Percentiles rank a stretch among this genome's conserved stretches.
Conservation (phyloP, 2,797 vertebrate genomes). For the Poeciliopsis turneri region DNA sequence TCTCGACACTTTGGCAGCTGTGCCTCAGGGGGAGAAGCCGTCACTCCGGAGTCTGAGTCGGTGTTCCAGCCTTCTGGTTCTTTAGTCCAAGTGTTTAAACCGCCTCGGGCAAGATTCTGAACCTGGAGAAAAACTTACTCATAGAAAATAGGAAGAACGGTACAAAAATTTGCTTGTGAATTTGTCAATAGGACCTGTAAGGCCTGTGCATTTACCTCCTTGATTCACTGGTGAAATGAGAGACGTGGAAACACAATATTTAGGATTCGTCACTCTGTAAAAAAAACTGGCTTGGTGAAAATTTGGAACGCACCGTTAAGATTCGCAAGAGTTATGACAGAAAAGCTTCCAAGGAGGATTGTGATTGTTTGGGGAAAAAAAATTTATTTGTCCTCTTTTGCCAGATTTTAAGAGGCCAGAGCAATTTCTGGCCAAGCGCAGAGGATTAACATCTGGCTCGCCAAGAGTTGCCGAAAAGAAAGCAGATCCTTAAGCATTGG, state of each 20-base stretch:
- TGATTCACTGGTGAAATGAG: background rate
- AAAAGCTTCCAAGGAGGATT: background rate
- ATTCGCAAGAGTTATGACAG: background rate
- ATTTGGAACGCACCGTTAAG: background rate
- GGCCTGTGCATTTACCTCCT: background rate
- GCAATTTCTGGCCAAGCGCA: background rate
- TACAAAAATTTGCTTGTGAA: background rate
- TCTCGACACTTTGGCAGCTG: background rate
- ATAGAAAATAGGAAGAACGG: background rate
- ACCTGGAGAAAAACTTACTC: background rate
- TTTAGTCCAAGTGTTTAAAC: background rate
- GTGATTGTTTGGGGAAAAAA: background rate
- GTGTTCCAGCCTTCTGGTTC: background rate
- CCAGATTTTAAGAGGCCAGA: background rate
- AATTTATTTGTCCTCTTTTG: background rate
- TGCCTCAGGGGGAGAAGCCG: background rate
- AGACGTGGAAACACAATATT: background rate
- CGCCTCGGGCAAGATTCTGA: conserved; percentile 1
- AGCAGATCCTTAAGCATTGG: background rate
- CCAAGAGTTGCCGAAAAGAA: background rate
- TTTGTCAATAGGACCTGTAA: background rate
- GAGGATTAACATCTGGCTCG: background rate
- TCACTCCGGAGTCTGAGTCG: background rate
- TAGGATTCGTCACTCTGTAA: background rate
- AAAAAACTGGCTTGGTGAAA: background rate